Percentiles rank a stretch among this genome's conserved stretches.
These are phyloP conservation scores for Dione juno DNA, from an alignment of 2,888 invertebrate genomes.

Conservation along the genomic window DNA sequence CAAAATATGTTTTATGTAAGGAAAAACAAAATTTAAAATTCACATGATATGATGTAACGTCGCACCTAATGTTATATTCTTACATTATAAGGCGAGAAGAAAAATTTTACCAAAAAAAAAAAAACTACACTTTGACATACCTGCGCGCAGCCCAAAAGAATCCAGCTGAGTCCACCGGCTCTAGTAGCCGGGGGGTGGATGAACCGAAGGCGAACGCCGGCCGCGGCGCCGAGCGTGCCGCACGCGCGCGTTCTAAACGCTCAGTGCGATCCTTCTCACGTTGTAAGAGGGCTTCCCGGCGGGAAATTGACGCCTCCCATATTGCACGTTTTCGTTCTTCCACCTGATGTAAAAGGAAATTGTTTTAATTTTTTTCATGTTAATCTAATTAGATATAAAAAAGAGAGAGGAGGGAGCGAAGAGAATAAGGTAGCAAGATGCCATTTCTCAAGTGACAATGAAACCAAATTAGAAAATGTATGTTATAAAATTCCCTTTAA, in stretches of 20 bases:
- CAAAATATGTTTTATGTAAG: not conserved
- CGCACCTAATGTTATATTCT: no score
- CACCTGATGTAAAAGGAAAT: conserved; percentile 77
- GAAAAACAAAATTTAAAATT: not conserved
- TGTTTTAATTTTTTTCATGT: no score
- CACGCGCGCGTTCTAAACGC: conserved; percentile 90
- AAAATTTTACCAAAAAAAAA: not conserved
- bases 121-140: conserved; percentile 57
- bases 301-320: conserved; percentile 93
- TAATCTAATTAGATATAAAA: no score
- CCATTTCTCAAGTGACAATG: no score
- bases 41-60: not conserved
- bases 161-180: conserved; percentile 90
- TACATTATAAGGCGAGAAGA: not conserved
- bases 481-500: no score
- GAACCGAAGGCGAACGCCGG: conserved; percentile 95
- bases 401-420: no score
- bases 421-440: no score
- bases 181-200: conserved; percentile 93
- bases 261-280: conserved; percentile 94
- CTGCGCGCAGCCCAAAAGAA: conserved; percentile 94
- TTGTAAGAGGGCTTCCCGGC: conserved; percentile 92
- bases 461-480: no score
- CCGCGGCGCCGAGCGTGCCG: conserved; percentile 86
- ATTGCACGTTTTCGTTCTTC: conserved; percentile 95